A percentile compares a stretch with the other conserved stretches of the same genome.
phyloP scores from a whole-genome alignment of 2,797 vertebrate species.

The Anableps anableps region DNA sequence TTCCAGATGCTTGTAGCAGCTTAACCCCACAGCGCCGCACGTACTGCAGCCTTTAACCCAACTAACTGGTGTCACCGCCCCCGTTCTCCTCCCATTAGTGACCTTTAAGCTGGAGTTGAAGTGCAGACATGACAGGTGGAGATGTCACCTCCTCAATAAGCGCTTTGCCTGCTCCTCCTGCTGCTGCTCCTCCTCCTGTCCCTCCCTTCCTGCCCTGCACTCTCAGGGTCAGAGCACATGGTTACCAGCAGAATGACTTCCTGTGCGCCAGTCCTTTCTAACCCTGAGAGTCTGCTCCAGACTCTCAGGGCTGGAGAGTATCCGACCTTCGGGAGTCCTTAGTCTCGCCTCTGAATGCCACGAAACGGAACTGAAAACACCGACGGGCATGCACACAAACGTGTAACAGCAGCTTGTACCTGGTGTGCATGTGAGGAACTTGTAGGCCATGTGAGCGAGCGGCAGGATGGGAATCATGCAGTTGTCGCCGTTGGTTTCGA shows the following conservation, averaged over 20 bases:
- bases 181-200: conserved; percentile 44
- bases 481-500: conserved; percentile 98
- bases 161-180: conserved; percentile 43
- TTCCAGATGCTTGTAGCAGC: conserved; percentile 17
- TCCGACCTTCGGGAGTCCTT: conserved; percentile 41
- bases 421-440: conserved; percentile 86
- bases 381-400: neutral
- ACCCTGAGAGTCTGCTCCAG: conserved; percentile 15
- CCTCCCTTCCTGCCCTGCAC: conserved; percentile 36
- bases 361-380: neutral
- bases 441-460: conserved; percentile 90
- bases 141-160: conserved; percentile 54
- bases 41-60: conserved; percentile 13
- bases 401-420: conserved; percentile 70
- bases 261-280: neutral
- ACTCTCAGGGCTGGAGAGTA: neutral
- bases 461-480: conserved; percentile 92
- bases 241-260: conserved; percentile 35
- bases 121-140: conserved; percentile 52
- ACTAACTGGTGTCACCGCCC: conserved; percentile 28
- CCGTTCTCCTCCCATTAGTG: conserved; percentile 33
- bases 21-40: conserved; percentile 3
- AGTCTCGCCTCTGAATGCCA: neutral
- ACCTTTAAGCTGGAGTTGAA: conserved; percentile 49
- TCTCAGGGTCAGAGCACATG: conserved; percentile 50